A percentile compares a stretch with the other conserved stretches of the same genome.
These are phyloP conservation scores for Cossypha dichroa DNA, from an alignment of 2,797 vertebrate species.

Conservation along the genomic window DNA sequence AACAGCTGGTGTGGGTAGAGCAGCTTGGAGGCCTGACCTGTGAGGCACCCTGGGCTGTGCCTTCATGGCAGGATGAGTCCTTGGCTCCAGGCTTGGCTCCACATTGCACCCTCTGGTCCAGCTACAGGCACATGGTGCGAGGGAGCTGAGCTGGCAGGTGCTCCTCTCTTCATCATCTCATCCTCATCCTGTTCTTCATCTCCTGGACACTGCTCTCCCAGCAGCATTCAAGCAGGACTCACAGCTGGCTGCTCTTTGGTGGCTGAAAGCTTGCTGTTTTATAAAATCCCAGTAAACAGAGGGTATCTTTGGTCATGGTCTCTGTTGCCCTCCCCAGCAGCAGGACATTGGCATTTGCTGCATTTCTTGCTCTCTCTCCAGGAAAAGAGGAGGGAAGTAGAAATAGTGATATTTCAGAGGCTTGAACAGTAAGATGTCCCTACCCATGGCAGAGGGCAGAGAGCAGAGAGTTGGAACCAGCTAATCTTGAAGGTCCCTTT, in stretches of 20 bases:
- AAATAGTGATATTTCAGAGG: background rate
- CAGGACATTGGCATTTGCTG: background rate
- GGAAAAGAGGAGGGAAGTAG: background rate
- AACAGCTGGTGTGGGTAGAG: background rate
- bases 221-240: background rate
- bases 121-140: rapidly evolving
- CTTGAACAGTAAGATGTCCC: background rate
- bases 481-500: background rate
- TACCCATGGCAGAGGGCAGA: background rate
- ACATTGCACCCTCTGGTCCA: background rate
- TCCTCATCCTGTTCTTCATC: background rate
- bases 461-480: background rate
- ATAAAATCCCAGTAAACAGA: background rate
- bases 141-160: background rate
- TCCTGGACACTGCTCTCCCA: background rate
- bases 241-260: background rate
- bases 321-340: background rate
- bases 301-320: background rate
- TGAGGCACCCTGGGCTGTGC: background rate
- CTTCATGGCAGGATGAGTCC: background rate
- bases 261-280: background rate
- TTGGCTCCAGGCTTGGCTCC: background rate
- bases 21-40: background rate
- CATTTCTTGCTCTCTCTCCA: background rate
- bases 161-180: background rate